Evolutionary conservation across 2,888 invertebrate genomes (phyloP).

Genomic region (Lepidocyrtoides sp.): DNA sequence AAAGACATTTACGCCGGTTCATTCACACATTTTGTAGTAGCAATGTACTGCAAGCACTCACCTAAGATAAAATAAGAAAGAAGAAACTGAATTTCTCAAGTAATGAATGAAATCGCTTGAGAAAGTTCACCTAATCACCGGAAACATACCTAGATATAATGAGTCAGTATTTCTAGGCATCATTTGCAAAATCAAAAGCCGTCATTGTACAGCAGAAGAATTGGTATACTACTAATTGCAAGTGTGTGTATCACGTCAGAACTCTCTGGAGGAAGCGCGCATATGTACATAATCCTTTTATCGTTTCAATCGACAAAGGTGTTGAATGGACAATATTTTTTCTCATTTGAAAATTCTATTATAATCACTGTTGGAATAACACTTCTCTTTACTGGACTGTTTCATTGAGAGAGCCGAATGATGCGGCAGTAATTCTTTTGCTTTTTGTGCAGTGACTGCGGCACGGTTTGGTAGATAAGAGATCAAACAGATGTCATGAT

Average conservation of each 20-base stretch:
- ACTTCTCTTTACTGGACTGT: slow-evolving; percentile 12
- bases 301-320: slow-evolving; percentile 58
- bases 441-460: slow-evolving; percentile 73
- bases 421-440: slow-evolving; percentile 70
- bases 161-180: not conserved
- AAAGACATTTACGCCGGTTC: slow-evolving; percentile 28
- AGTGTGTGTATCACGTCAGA: not conserved
- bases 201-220: not conserved
- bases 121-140: slow-evolving; percentile 41
- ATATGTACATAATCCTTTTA: slow-evolving; percentile 68
- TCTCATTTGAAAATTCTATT: not conserved
- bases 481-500: slow-evolving; percentile 63
- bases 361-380: slow-evolving; percentile 23
- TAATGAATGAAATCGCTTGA: not conserved
- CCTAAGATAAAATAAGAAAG: too few species aligned
- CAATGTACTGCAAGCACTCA: too few species aligned
- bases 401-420: slow-evolving; percentile 49
- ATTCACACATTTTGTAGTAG: not conserved
- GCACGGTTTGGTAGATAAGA: slow-evolving; percentile 42
- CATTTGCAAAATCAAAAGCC: slow-evolving; percentile 66
- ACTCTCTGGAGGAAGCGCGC: not conserved
- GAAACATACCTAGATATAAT: not conserved
- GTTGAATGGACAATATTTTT: slow-evolving; percentile 38
- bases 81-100: not conserved
- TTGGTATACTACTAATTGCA: not conserved